Evolutionary conservation across 2,888 invertebrate species (phyloP), one percentile per base, ranked within the genome.

Genomic region (Phalangium opilio): DNA sequence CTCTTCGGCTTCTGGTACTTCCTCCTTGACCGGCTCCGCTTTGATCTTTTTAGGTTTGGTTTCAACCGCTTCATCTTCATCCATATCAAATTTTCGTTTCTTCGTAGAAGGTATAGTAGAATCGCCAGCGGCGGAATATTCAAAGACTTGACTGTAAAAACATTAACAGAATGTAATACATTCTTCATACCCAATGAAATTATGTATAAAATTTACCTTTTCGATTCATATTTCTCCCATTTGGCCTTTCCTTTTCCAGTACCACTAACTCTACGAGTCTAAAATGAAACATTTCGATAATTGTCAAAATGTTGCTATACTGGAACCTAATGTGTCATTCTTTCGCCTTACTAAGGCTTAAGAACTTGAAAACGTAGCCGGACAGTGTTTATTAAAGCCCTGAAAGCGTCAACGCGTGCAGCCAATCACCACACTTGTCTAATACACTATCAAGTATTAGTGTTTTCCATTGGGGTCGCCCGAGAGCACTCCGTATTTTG

Each of bases 211-310:
- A 27, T 27, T 27, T 1, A 74, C 79, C 78, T 78, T 67, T 79
- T 79, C 56, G 78, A 78, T 59, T 89, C 84, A 64, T 93, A 95
- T 69, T 90, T 93, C 60, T 93, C 90, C 63, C 89, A 87, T 64
- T 84, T 86, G 1, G 83, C 81, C 61, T 83, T 81, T 10, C 33
- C n/a, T 57, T 55, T 52, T 5, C 50, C 50, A 8, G 48, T 46
- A 8, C 52, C 48, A 46, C 50, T 52, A 50, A 93, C 75, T 61
- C 79, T 77, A 75, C 44, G 82, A 62, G 66, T 66, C 55, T 33
- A 61, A 61, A 44, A 43, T 27, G 27, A 27, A 27, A 27, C 8
- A 27, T 4, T 27, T 27, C 27, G 27, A 7, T 27, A 27, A 27
- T 8, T 27, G n/a, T n/a, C n/a, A n/a, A 27, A 27, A 27, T 27